Base-by-base conservation (phyloP, 1,140 invertebrate genomes). In the Bilobella aurantiaca region DNA sequence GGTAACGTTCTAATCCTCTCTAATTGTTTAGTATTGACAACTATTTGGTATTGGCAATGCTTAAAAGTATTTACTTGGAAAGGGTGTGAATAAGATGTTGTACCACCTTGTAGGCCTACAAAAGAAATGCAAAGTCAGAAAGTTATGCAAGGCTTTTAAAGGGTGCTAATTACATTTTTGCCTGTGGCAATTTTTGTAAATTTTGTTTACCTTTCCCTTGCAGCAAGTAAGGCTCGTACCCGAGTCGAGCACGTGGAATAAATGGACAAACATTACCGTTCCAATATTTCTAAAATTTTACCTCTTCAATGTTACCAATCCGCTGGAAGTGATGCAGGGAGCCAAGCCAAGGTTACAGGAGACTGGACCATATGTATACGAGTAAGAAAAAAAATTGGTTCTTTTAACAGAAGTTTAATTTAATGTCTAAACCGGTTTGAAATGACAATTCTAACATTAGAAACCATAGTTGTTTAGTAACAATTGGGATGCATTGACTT, bases 281-380 rank as follows among this genome's bases (percentile, higher is more conserved):
- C 79, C 80, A 25, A 75, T 81, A 5, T 78, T 77, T 58, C 73
- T 80, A 67, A 76, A 78, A 69, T 73, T 80, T 58, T 79, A 77
- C 65, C 70, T 82, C 63, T 81, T 81, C 66, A 75, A 81, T 69
- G 60, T 80, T 12, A 75, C 71, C 25, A 81, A 82, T 73, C 71
- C 74, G 16, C 62, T 75, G 1, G 78, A 79, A 59, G 74, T 81
- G 16, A 23, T 74, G 23, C 63, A 73, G 37, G 79, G 78, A 3
- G 68, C 64, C 18, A 81, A 77, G 59, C 79, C 80, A 1, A 71
- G 47, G 25, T 64, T 82, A 1, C 23, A 64, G 68, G 76, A 82
- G 69, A 74, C 74, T 18, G 81, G 81, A n/a, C 81, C 81, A 0
- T 82, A 80, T 70, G 78, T 78, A 18, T 82, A 81, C 73, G 76